Evolutionary conservation across 2,888 invertebrate genomes (phyloP).

Genomic region (Baronia brevicornis): DNA sequence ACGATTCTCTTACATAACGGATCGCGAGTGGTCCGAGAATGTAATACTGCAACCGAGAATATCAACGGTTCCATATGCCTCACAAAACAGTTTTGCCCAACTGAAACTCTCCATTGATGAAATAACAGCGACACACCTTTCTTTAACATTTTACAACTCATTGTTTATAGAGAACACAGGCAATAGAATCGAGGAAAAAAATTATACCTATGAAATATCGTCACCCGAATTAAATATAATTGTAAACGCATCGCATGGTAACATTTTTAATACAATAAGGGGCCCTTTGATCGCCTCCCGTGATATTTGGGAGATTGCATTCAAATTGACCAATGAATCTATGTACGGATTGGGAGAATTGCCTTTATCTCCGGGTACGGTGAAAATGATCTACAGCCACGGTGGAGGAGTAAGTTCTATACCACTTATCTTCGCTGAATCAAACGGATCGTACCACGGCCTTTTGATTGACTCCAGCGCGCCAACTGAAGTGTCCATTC

Average conservation of each 20-base stretch:
- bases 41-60: constrained; percentile 42
- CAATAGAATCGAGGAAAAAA: constrained; percentile 34
- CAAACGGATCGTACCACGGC: constrained; percentile 72
- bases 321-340: constrained; percentile 66
- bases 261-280: constrained; percentile 67
- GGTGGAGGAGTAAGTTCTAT: constrained; percentile 52
- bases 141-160: constrained; percentile 48
- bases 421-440: constrained; percentile 71
- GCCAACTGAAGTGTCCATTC: constrained; percentile 72
- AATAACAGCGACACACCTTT: constrained; percentile 45
- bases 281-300: constrained; percentile 77
- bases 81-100: constrained; percentile 32
- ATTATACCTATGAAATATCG: constrained; percentile 40
- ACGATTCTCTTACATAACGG: constrained; percentile 59
- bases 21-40: constrained; percentile 46
- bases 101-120: constrained; percentile 53
- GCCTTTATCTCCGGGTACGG: constrained; percentile 41
- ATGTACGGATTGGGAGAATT: constrained; percentile 76
- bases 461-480: constrained; percentile 66
- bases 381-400: constrained; percentile 64
- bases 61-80: constrained; percentile 42
- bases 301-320: constrained; percentile 77
- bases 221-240: constrained; percentile 44
- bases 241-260: constrained; percentile 37
- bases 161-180: constrained; percentile 26